Conservation (phyloP, 2,797 vertebrate species). For the Hephaestus fuliginosus region DNA sequence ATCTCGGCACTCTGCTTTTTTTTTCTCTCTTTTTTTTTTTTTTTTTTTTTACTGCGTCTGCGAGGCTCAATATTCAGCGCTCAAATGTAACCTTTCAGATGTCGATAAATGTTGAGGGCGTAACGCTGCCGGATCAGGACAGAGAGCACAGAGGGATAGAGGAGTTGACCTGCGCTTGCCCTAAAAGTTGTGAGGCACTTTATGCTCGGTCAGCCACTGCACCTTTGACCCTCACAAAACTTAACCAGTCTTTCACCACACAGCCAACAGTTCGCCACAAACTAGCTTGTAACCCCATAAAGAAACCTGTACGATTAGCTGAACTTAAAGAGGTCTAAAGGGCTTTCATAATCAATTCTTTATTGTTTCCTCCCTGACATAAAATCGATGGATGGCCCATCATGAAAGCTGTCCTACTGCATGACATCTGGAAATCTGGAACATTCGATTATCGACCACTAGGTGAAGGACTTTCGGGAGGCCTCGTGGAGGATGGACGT, state of each 20-base stretch:
- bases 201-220: constrained; percentile 1
- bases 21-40: neutral
- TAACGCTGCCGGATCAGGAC: neutral
- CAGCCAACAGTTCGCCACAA: neutral
- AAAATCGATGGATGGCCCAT: constrained; percentile 69
- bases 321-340: constrained; percentile 51
- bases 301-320: constrained; percentile 16
- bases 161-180: constrained; percentile 31
- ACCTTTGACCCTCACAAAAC: constrained; percentile 7
- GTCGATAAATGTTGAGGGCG: constrained; percentile 50
- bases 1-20: neutral
- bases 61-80: constrained; percentile 28
- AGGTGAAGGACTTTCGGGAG: constrained; percentile 56
- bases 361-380: constrained; percentile 52
- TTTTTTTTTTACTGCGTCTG: neutral
- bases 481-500: constrained; percentile 30
- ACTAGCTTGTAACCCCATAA: neutral
- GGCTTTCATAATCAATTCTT: constrained; percentile 65
- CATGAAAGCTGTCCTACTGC: constrained; percentile 59
- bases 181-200: constrained; percentile 23
- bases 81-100: constrained; percentile 54
- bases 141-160: neutral
- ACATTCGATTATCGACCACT: constrained; percentile 56
- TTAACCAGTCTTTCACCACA: neutral
- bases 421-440: constrained; percentile 29